A percentile compares a stretch with the other conserved stretches of the same genome.
phyloP scores from a whole-genome alignment of 2,888 invertebrate species.

The Erebia epiphron region DNA sequence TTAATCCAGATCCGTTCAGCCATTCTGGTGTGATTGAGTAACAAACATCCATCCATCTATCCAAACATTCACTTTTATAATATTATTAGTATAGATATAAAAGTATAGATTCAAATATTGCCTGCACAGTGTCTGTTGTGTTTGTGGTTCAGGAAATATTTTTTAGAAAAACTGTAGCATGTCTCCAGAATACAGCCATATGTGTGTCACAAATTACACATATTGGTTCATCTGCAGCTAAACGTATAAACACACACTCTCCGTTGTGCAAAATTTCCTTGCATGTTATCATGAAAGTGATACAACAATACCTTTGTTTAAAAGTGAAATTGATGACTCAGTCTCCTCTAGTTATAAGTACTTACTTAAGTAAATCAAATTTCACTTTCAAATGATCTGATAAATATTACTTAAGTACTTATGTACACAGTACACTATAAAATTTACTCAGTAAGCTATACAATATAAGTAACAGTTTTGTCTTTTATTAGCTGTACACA shows the following conservation, averaged over 20 bases:
- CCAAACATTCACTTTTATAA: too few relatives aligned
- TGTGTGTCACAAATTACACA: too few relatives aligned
- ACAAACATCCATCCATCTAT: too few relatives aligned
- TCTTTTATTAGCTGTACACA: neutral
- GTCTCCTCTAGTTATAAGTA: neutral
- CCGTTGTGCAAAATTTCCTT: neutral
- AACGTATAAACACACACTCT: neutral
- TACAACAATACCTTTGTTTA: constrained; percentile 14
- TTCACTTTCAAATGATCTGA: neutral
- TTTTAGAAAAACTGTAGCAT: neutral
- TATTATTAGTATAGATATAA: too few relatives aligned
- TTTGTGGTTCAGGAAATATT: neutral
- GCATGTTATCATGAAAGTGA: constrained; percentile 4
- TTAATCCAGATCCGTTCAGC: too few relatives aligned
- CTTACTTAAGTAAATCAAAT: neutral
- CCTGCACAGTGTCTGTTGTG: neutral
- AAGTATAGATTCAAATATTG: too few relatives aligned
- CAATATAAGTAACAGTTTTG: too few relatives aligned
- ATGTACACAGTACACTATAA: neutral
- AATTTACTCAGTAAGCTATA: too few relatives aligned
- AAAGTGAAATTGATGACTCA: constrained; percentile 12
- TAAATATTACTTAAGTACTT: neutral
- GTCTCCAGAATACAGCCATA: neutral
- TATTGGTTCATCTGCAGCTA: too few relatives aligned
- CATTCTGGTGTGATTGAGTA: too few relatives aligned